Evolutionary conservation across 2,113 vertebrate species (phyloP).

Genomic region (Ramphastos sulfuratus): DNA sequence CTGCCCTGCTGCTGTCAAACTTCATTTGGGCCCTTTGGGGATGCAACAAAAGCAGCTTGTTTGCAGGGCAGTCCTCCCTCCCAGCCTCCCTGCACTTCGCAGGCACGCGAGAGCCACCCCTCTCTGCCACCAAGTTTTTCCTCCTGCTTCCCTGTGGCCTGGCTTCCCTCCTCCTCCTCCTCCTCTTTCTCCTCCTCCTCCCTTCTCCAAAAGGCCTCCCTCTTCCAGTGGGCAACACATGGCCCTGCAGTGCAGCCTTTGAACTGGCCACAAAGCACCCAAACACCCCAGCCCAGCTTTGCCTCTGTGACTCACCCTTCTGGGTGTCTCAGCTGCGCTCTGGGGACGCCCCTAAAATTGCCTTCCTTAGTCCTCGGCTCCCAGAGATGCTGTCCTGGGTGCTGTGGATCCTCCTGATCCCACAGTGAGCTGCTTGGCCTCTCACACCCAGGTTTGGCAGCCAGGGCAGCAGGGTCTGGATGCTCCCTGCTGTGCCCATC

Average conservation of each 20-base stretch:
- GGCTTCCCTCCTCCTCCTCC: not conserved
- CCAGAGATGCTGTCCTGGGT: not conserved
- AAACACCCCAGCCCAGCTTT: rapidly evolving
- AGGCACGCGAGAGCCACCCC: not conserved
- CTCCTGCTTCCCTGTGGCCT: not conserved
- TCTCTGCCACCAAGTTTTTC: not conserved
- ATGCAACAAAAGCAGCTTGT: slow-evolving; percentile 62
- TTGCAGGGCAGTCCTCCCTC: slow-evolving; percentile 20
- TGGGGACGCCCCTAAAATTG: not conserved
- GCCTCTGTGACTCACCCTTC: rapidly evolving
- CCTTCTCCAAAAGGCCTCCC: not conserved
- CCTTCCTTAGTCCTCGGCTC: not conserved
- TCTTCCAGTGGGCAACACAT: not conserved
- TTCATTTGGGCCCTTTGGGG: slow-evolving; percentile 46
- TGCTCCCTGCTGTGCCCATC: rapidly evolving
- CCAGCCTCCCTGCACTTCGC: not conserved
- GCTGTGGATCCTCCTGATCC: not conserved
- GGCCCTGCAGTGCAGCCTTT: not conserved
- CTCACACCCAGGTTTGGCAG: rapidly evolving
- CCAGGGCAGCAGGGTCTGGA: rapidly evolving
- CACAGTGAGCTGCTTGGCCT: rapidly evolving
- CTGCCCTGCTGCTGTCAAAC: slow-evolving; percentile 63
- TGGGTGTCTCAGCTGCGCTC: rapidly evolving
- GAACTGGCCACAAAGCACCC: not conserved
- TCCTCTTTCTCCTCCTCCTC: not conserved